Percentiles rank a stretch among this genome's conserved stretches.
Evolutionary conservation across 2,797 vertebrate genomes (phyloP).

Genomic region (Naso thynnoides): DNA sequence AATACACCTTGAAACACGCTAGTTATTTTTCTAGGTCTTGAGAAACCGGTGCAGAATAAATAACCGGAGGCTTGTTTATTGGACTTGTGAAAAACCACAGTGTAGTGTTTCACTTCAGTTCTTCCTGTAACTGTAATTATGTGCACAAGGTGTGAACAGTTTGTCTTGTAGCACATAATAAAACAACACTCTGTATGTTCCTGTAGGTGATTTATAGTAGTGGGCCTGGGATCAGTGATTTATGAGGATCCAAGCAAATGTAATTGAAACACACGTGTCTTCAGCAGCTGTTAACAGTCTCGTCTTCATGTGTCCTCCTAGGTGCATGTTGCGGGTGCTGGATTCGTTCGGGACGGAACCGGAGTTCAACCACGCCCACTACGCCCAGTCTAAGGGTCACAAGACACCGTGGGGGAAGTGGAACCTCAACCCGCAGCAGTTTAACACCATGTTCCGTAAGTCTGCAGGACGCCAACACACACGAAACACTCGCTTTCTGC

Average conservation of each 20-base stretch:
- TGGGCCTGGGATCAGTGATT: slow-evolving; percentile 14
- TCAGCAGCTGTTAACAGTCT: not conserved
- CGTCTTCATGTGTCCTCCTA: slow-evolving; percentile 59
- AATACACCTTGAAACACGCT: not conserved
- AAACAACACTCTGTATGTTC: not conserved
- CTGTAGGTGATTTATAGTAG: not conserved
- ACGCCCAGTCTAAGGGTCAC: slow-evolving; percentile 98
- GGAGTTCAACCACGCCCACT: slow-evolving; percentile 98
- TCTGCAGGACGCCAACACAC: slow-evolving; percentile 52
- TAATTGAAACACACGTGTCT: not conserved
- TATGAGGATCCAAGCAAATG: not conserved
- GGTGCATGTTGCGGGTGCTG: slow-evolving; percentile 97
- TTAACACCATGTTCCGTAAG: slow-evolving; percentile 99
- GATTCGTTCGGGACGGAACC: slow-evolving; percentile 99
- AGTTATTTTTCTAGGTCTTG: not conserved
- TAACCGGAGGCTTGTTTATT: not conserved
- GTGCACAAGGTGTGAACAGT: slow-evolving; percentile 6
- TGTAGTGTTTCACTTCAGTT: not conserved
- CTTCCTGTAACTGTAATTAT: not conserved
- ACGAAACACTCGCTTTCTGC: not conserved
- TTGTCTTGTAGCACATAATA: not conserved
- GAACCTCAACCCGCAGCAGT: slow-evolving; percentile 99
- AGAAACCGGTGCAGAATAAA: not conserved
- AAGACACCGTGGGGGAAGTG: slow-evolving; percentile 99
- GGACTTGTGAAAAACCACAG: too few species aligned